phyloP scores from a whole-genome alignment of 2,888 invertebrate species.

The Pterostichus niger region DNA sequence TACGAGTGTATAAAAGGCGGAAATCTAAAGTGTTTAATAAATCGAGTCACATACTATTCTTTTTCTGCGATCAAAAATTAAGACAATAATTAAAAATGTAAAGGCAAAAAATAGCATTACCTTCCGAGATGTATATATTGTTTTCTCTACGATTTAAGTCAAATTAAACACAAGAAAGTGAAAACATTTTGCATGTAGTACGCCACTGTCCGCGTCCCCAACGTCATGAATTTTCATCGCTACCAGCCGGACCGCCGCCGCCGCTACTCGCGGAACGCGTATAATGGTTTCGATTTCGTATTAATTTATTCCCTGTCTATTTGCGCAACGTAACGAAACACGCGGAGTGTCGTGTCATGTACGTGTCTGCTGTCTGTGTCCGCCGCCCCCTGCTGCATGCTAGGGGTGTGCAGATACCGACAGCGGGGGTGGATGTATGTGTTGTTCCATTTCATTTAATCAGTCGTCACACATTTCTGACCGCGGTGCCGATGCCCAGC shows the following conservation, averaged over 20 bases:
- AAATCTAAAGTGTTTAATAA: too few relatives aligned
- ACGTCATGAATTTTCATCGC: slow-evolving; percentile 73
- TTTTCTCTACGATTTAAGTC: too few relatives aligned
- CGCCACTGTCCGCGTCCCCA: slow-evolving; percentile 31
- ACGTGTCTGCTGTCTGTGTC: slow-evolving; percentile 69
- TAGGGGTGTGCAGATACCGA: slow-evolving; percentile 4
- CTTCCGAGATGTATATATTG: too few relatives aligned
- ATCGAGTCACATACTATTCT: too few relatives aligned
- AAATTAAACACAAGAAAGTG: too few relatives aligned
- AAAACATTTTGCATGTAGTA: background rate
- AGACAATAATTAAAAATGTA: too few relatives aligned
- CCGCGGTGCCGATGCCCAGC: slow-evolving; percentile 12
- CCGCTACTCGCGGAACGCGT: slow-evolving; percentile 69
- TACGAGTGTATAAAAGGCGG: too few relatives aligned
- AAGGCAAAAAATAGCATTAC: too few relatives aligned
- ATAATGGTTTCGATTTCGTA: slow-evolving; percentile 72
- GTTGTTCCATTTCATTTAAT: slow-evolving; percentile 64
- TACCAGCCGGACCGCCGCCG: slow-evolving; percentile 52
- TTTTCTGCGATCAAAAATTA: too few relatives aligned
- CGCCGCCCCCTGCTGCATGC: slow-evolving; percentile 46
- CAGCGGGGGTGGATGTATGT: background rate
- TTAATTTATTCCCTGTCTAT: slow-evolving; percentile 71
- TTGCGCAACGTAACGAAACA: slow-evolving; percentile 53
- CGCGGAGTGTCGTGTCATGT: slow-evolving; percentile 59
- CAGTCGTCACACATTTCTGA: slow-evolving; percentile 58